These are phyloP conservation scores for Drosophila elegans DNA, from an alignment of 1,140 invertebrate species.

Conservation along the genomic window DNA sequence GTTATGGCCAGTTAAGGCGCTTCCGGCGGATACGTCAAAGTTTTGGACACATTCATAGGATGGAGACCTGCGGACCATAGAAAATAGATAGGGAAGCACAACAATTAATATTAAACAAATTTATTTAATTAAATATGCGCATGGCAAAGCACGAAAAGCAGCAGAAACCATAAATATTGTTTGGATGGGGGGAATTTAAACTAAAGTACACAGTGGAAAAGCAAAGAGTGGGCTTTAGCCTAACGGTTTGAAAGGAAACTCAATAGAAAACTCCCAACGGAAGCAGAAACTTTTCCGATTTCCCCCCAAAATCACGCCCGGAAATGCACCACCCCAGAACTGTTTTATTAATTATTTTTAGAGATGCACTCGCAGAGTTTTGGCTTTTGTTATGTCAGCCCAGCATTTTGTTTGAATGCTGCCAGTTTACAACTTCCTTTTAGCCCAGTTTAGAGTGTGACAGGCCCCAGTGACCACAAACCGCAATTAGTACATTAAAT, in stretches of 20 bases:
- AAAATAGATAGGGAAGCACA: conserved; percentile 65
- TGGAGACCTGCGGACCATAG: conserved; percentile 69
- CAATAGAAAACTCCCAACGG: conserved; percentile 46
- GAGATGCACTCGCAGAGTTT: conserved; percentile 19
- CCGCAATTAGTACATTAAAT: conserved; percentile 76
- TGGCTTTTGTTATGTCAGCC: conserved; percentile 15
- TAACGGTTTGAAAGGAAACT: conserved; percentile 52
- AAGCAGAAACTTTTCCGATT: conserved; percentile 58
- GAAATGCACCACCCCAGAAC: conserved; percentile 43
- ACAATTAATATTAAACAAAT: conserved; percentile 66
- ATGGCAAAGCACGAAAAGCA: conserved; percentile 49
- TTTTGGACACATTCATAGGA: conserved; percentile 62
- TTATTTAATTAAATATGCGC: conserved; percentile 74
- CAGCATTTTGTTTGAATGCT: background rate
- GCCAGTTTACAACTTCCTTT: conserved; percentile 53
- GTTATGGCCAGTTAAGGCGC: conserved; percentile 69
- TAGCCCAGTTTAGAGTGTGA: conserved; percentile 58
- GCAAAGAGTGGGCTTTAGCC: conserved; percentile 20
- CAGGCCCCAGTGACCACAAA: conserved; percentile 48
- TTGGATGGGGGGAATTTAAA: conserved; percentile 59
- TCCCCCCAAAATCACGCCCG: conserved; percentile 50
- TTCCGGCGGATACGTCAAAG: conserved; percentile 77
- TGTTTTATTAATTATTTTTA: conserved; percentile 30
- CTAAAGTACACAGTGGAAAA: conserved; percentile 56
- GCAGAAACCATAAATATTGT: conserved; percentile 28